Evolutionary conservation across 2,888 invertebrate species (phyloP), one percentile per base, ranked within the genome.

Genomic region (Drosophila monieri): DNA sequence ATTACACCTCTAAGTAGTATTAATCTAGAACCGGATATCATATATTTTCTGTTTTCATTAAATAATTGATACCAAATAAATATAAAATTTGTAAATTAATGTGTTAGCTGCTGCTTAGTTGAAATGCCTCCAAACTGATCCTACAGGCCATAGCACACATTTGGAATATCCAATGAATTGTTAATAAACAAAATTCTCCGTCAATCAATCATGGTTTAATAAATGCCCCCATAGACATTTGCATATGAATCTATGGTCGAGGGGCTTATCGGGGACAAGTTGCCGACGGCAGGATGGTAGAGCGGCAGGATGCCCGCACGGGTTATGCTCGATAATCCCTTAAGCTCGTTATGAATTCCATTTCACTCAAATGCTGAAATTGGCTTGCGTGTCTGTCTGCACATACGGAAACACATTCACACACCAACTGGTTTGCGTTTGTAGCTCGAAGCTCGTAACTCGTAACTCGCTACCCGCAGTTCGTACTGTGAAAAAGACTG

Each of bases 401-500:
- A 64, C 49, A 62, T 21, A 64, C 25, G 48, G 25, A 56, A 5
- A 10, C 27, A 49, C 35, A 64, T 18, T 35, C 21, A 49, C 51
- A 66, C 18, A 32, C 14, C 10, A 6, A 6, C 6, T 1, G 6
- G 25, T 6, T 12, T 12, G 44, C 5, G 48, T 14, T 35, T 14
- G 35, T 6, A 49, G 66, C 41, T 30, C 4, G 12, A 5, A 2
- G 18, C 35, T 48, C 55, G 49, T 35, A 48, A n/a, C 55, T 55
- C 61, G 46, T 27, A 32, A 15, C 44, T 18, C 37, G 9, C 37
- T 46, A 32, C 44, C 43, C 49, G 64, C 35, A 64, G 53, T 61
- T 66, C 69, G 72, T 62, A 73, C 76, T 68, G 85, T 81, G 85
- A 77, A 80, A 77, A 84, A 69, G 84, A 84, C 72, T 84, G 84